Evolutionary conservation across 1,140 invertebrate species (phyloP).

Genomic region (Apolygus lucorum): DNA sequence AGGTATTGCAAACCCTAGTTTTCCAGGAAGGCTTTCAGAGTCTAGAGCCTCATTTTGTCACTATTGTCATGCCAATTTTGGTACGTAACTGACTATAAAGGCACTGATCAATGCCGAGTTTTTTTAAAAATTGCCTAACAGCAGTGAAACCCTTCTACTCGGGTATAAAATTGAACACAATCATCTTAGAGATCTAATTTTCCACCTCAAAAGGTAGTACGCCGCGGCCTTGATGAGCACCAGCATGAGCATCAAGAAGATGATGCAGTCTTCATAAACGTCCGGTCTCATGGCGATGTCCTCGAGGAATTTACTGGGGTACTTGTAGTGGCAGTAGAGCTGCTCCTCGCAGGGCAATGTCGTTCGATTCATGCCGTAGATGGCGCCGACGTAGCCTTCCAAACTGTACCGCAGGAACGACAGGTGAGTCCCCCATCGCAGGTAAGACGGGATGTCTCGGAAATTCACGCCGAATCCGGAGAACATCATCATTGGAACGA

Average conservation of each 20-base stretch:
- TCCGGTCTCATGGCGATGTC: constrained; percentile 71
- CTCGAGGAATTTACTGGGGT: constrained; percentile 58
- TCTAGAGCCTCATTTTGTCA: too few species aligned
- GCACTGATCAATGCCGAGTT: too few species aligned
- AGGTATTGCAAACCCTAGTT: too few species aligned
- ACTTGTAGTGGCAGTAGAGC: constrained; percentile 65
- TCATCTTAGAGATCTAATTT: constrained; percentile 58
- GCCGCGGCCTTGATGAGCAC: constrained; percentile 60
- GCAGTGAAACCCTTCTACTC: too few species aligned
- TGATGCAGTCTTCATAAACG: constrained; percentile 73
- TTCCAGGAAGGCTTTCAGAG: too few species aligned
- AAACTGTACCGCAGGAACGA: constrained; percentile 81
- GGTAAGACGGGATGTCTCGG: constrained; percentile 63
- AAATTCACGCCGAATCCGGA: constrained; percentile 71
- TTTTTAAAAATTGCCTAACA: too few species aligned
- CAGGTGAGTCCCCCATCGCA: constrained; percentile 79
- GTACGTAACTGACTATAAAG: too few species aligned
- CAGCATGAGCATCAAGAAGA: constrained; percentile 60
- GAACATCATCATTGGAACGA: constrained; percentile 81
- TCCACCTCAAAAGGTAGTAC: constrained; percentile 73
- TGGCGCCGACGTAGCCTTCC: constrained; percentile 70
- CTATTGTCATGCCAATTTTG: too few species aligned
- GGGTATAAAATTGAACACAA: too few species aligned
- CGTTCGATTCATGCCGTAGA: constrained; percentile 66
- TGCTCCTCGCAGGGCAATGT: constrained; percentile 49